These are phyloP conservation scores for Eubasilissa splendida DNA, from an alignment of 2,888 invertebrate genomes.

Conservation along the genomic window DNA sequence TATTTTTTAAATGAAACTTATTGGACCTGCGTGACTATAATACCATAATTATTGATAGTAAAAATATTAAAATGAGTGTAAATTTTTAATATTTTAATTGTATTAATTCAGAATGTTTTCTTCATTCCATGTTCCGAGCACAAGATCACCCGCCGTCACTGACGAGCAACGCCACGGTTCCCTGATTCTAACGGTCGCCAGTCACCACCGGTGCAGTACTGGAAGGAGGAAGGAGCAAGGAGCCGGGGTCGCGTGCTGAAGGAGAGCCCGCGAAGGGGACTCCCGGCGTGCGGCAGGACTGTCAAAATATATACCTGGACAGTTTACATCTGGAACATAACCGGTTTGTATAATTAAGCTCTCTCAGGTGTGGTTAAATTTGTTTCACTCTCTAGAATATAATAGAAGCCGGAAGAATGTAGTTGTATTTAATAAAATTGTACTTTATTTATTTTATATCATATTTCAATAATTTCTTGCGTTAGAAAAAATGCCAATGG, in stretches of 20 bases:
- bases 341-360: no score
- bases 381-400: no score
- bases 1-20: no score
- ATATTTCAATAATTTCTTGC: no score
- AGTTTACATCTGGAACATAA: neutral
- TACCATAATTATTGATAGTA: no score
- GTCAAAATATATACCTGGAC: neutral
- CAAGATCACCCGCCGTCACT: slow-evolving; percentile 24
- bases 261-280: slow-evolving; percentile 25
- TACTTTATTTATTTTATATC: no score
- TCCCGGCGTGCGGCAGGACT: neutral
- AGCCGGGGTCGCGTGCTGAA: slow-evolving; percentile 50
- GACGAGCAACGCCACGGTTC: slow-evolving; percentile 45
- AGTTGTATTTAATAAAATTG: no score
- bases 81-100: neutral
- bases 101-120: neutral
- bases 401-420: no score
- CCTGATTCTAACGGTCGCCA: slow-evolving; percentile 53
- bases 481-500: no score
- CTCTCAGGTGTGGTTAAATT: no score
- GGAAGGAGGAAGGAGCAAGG: slow-evolving; percentile 11
- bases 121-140: neutral
- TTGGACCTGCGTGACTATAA: no score
- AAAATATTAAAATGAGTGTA: no score
- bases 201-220: slow-evolving; percentile 43